phyloP scores from a whole-genome alignment of 1,140 invertebrate genomes.

The Cepaea nemoralis region DNA sequence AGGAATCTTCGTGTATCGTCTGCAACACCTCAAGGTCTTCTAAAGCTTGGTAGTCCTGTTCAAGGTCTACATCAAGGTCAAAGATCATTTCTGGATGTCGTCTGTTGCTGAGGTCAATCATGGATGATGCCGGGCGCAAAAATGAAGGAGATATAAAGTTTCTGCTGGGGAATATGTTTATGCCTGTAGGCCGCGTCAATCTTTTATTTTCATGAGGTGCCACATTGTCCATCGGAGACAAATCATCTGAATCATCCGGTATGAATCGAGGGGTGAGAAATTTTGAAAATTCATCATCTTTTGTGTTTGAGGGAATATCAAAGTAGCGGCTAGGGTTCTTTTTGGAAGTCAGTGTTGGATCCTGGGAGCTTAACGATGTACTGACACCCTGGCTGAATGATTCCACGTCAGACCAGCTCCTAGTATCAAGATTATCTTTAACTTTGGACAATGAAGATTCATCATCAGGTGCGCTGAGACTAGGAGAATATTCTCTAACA shows the following conservation, averaged over 20 bases:
- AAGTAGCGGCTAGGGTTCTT: neutral
- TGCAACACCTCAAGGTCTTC: constrained; percentile 31
- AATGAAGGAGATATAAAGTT: constrained; percentile 36
- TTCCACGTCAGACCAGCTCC: neutral
- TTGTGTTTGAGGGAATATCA: neutral
- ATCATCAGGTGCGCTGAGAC: neutral
- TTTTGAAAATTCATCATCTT: neutral
- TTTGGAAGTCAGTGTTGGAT: neutral
- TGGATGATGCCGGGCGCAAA: constrained; percentile 27
- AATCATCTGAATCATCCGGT: neutral
- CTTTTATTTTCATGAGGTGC: neutral
- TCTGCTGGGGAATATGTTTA: neutral
- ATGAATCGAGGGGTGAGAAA: neutral
- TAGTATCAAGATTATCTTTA: neutral
- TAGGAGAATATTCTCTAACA: neutral
- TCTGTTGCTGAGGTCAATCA: constrained; percentile 17
- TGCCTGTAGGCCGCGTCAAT: neutral
- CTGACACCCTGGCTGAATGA: neutral
- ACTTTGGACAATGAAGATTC: neutral
- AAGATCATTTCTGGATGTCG: neutral
- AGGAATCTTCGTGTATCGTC: neutral
- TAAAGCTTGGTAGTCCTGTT: constrained; percentile 20
- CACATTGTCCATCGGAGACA: neutral
- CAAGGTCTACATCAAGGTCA: neutral
- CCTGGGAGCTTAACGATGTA: neutral